Base-by-base conservation (phyloP, 2,797 vertebrate genomes). In the Eulemur rubriventer region DNA sequence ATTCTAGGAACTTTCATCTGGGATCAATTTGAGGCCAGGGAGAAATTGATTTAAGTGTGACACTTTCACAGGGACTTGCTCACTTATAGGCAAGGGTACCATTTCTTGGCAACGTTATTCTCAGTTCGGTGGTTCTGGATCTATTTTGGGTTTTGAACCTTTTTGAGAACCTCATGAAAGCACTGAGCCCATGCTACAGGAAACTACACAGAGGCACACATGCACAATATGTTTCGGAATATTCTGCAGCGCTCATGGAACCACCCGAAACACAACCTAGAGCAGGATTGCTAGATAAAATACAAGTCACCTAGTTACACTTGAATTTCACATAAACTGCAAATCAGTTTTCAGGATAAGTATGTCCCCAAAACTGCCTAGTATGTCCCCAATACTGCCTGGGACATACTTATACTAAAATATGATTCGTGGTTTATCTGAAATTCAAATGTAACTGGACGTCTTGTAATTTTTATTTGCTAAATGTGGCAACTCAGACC, bases 1-100 rank as follows among this genome's bases (percentile, higher is more conserved):
- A 35, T 61, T 75, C 97, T 94, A 35, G 69, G 61, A 76, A 67
- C 17, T 80, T 93, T 78, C 65, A 26, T 46, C 76, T 67, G 86
- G 93, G 38, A 30, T 20, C 33, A 24, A 11, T 30, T 70, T 91
- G n/a, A 18, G 43, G 63, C 4, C 28, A 17, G 12, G 38, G 79
- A 41, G 30, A 38, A 65, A 18, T 50, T 85, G 67, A 48, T 57
- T 70, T 46, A 55, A 52, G 70, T 24, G 82, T 33, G 35, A 22
- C 63, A 18, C 13, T 30, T 50, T 17, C 43, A 14, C 50, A 46
- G 9, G 33, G n/a, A n/a, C 55, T 70, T 52, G 20, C 24, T 20
- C 22, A 38, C 67, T 89, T 22, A 4, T 1, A 35, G 35, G 41
- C 26, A 38, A 75, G 30, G 38, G 41, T 61, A 48, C 14, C 3